Evolutionary conservation across 2,888 invertebrate species (phyloP).

Genomic region (Prenolepis imparis): DNA sequence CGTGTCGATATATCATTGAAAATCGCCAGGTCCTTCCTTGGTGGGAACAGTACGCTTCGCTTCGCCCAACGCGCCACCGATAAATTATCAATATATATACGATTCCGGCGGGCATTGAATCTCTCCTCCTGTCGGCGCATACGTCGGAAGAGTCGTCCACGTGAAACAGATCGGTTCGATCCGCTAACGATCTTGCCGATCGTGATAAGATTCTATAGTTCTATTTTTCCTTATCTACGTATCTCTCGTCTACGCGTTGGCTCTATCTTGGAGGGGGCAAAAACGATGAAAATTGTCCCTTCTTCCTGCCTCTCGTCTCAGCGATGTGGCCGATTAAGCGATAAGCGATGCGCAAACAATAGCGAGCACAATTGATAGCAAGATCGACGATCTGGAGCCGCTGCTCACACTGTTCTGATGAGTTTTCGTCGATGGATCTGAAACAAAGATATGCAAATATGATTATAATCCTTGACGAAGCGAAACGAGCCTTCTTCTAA

Average conservation of each 20-base stretch:
- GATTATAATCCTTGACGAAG: neutral
- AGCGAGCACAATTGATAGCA: slow-evolving; percentile 59
- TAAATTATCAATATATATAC: slow-evolving; percentile 52
- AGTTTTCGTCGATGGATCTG: slow-evolving; percentile 71
- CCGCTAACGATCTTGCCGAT: slow-evolving; percentile 22
- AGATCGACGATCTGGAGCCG: slow-evolving; percentile 65
- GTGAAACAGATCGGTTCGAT: slow-evolving; percentile 20
- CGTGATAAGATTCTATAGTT: slow-evolving; percentile 31
- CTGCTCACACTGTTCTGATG: slow-evolving; percentile 57
- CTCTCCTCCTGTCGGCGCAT: slow-evolving; percentile 8
- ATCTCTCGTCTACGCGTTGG: slow-evolving; percentile 57
- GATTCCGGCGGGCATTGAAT: slow-evolving; percentile 43
- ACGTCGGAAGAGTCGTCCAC: slow-evolving; percentile 33
- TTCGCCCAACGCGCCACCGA: slow-evolving; percentile 41
- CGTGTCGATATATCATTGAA: slow-evolving; percentile 52
- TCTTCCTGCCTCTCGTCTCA: slow-evolving; percentile 53
- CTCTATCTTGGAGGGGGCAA: neutral
- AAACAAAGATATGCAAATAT: slow-evolving; percentile 43
- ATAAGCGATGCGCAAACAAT: slow-evolving; percentile 68
- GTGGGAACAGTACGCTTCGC: slow-evolving; percentile 53
- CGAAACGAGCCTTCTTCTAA: neutral
- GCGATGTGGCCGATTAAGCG: slow-evolving; percentile 71
- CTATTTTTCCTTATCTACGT: slow-evolving; percentile 47
- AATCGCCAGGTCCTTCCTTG: slow-evolving; percentile 42
- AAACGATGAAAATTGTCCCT: slow-evolving; percentile 64